Conservation (phyloP, 2,113 vertebrate genomes). For the Aspidoscelis tigris region DNA sequence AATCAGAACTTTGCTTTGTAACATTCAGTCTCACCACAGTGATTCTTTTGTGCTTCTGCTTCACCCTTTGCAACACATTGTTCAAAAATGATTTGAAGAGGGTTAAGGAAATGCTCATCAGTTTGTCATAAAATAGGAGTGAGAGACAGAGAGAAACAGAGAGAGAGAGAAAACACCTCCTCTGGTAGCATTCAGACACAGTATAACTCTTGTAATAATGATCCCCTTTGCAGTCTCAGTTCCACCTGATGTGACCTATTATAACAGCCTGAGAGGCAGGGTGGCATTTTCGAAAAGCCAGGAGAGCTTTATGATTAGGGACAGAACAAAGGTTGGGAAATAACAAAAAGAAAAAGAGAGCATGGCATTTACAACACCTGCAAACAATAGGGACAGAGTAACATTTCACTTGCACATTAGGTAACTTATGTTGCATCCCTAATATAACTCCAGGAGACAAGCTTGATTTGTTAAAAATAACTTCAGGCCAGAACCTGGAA, state of each 20-base stretch:
- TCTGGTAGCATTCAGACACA: background rate
- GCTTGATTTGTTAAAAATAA: conserved; percentile 23
- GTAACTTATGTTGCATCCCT: conserved; percentile 8
- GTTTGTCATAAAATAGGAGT: background rate
- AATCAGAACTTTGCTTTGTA: background rate
- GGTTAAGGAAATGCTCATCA: background rate
- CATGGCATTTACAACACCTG: conserved; percentile 36
- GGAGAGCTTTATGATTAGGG: conserved; percentile 35
- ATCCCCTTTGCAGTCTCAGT: conserved; percentile 15
- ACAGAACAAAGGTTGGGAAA: conserved; percentile 37
- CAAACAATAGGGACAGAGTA: conserved; percentile 29
- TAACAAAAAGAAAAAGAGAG: conserved; percentile 20
- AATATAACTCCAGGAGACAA: conserved; percentile 9
- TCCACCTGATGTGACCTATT: conserved; percentile 35
- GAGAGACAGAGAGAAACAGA: background rate
- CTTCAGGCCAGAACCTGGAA: background rate
- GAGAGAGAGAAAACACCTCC: background rate
- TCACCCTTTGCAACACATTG: background rate
- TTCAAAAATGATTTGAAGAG: background rate
- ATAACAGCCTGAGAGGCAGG: conserved; percentile 27
- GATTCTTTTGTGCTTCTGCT: background rate
- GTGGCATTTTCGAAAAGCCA: conserved; percentile 47
- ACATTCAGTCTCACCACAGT: background rate
- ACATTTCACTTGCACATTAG: conserved; percentile 31
- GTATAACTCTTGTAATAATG: conserved; percentile 25